Percentiles rank a stretch among this genome's conserved stretches.
These are phyloP conservation scores for Elephas maximus DNA, from an alignment of 2,113 vertebrate genomes.

Conservation along the genomic window DNA sequence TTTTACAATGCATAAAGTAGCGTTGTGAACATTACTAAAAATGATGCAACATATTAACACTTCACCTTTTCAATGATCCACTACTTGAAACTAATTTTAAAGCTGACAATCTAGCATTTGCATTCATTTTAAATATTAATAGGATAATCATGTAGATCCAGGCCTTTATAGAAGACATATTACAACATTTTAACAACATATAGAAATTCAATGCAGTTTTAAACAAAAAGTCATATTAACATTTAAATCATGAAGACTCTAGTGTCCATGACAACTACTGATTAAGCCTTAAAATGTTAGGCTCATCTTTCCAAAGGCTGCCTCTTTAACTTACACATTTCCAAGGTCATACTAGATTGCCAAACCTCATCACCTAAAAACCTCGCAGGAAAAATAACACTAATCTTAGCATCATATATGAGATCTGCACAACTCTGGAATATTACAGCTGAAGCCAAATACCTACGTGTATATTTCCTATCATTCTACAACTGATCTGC, in stretches of 20 bases:
- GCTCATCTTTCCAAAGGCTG: conserved; percentile 63
- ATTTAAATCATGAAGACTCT: conserved; percentile 55
- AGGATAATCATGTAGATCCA: not conserved
- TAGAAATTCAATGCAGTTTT: conserved; percentile 29
- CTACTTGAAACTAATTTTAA: conserved; percentile 62
- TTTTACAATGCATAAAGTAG: conserved; percentile 44
- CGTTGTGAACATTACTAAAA: conserved; percentile 55
- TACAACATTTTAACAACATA: conserved; percentile 69
- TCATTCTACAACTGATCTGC: conserved; percentile 66
- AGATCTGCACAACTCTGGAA: conserved; percentile 59
- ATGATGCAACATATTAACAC: conserved; percentile 55
- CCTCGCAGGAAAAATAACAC: conserved; percentile 40
- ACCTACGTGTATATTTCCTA: not conserved
- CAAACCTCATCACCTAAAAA: conserved; percentile 59
- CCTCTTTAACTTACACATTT: conserved; percentile 55
- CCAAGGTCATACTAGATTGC: conserved; percentile 42
- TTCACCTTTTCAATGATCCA: conserved; percentile 52
- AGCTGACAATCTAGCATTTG: conserved; percentile 30
- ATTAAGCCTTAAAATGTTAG: conserved; percentile 73
- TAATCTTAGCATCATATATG: not conserved
- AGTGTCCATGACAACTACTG: conserved; percentile 45
- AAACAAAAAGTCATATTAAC: conserved; percentile 63
- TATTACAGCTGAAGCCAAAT: conserved; percentile 48
- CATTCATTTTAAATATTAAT: conserved; percentile 60
- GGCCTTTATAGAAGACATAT: not conserved